A percentile compares a stretch with the other conserved stretches of the same genome.
Evolutionary conservation across 2,113 vertebrate species (phyloP).

Genomic region (Tupaia chinensis): DNA sequence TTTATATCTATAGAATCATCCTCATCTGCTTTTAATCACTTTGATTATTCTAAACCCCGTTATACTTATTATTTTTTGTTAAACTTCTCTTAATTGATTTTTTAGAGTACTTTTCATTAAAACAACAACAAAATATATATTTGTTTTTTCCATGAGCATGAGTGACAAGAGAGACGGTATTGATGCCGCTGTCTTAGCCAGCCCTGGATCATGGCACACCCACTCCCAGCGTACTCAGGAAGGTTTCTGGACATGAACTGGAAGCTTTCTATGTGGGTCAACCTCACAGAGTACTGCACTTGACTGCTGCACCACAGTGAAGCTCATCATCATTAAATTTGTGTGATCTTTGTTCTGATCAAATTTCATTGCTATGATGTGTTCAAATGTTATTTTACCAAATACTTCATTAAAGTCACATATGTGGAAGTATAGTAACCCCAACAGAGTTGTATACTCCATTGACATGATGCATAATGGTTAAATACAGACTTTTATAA

Average conservation of each 20-base stretch:
- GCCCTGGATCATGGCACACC: too few species aligned
- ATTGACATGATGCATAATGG: not conserved
- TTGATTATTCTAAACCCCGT: not conserved
- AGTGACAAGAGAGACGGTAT: too few species aligned
- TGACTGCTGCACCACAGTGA: too few species aligned
- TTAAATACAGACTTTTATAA: not conserved
- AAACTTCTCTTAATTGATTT: not conserved
- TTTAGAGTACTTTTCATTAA: too few species aligned
- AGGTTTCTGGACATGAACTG: too few species aligned
- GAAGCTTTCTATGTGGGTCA: too few species aligned
- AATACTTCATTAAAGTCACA: not conserved
- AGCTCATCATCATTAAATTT: not conserved
- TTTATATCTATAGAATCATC: not conserved
- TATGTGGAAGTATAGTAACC: not conserved
- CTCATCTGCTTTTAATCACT: not conserved
- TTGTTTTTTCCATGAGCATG: too few species aligned
- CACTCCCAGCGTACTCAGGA: too few species aligned
- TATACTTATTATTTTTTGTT: not conserved
- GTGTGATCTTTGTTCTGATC: not conserved
- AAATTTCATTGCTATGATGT: not conserved
- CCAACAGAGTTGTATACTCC: not conserved
- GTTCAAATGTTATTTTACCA: not conserved
- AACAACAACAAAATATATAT: too few species aligned
- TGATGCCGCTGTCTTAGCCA: too few species aligned
- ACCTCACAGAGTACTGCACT: too few species aligned